A percentile compares a stretch with the other conserved stretches of the same genome.
phyloP scores from a whole-genome alignment of 2,797 vertebrate species.

The Furcifer pardalis region DNA sequence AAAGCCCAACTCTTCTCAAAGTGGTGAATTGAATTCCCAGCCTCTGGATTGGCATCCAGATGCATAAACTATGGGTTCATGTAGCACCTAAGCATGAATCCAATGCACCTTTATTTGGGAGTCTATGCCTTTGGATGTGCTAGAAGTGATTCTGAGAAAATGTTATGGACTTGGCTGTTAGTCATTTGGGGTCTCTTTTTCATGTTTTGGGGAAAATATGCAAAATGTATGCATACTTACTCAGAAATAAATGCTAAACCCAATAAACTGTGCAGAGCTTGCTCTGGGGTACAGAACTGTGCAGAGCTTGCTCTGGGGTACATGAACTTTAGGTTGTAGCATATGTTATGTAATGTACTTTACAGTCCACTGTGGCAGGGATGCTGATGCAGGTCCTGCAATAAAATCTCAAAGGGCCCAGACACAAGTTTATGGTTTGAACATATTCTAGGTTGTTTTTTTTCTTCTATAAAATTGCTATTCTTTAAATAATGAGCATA shows the following conservation, averaged over 20 bases:
- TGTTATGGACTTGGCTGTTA: not conserved
- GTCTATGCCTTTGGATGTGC: not conserved
- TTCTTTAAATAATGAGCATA: slow-evolving; percentile 64
- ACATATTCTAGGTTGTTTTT: slow-evolving; percentile 45
- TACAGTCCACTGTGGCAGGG: slow-evolving; percentile 9
- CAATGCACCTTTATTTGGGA: not conserved
- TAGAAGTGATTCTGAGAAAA: not conserved
- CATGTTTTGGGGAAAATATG: not conserved
- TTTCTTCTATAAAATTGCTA: slow-evolving; percentile 54
- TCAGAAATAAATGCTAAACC: not conserved
- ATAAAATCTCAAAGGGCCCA: slow-evolving; percentile 21
- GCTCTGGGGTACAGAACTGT: not conserved
- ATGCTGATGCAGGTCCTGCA: accelerated
- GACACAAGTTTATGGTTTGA: slow-evolving; percentile 49
- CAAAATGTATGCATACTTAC: not conserved
- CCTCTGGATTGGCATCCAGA: too few relatives aligned
- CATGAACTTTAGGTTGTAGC: not conserved
- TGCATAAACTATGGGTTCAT: not conserved
- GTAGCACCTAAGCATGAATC: not conserved
- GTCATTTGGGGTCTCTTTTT: not conserved
- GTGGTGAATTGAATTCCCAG: too few relatives aligned
- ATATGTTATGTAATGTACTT: not conserved
- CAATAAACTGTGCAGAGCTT: not conserved
- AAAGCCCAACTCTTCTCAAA: too few relatives aligned
- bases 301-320: not conserved